Evolutionary conservation across 2,797 vertebrate species (phyloP), one percentile per base, ranked within the genome.

Genomic region (Oreochromis grahami): DNA sequence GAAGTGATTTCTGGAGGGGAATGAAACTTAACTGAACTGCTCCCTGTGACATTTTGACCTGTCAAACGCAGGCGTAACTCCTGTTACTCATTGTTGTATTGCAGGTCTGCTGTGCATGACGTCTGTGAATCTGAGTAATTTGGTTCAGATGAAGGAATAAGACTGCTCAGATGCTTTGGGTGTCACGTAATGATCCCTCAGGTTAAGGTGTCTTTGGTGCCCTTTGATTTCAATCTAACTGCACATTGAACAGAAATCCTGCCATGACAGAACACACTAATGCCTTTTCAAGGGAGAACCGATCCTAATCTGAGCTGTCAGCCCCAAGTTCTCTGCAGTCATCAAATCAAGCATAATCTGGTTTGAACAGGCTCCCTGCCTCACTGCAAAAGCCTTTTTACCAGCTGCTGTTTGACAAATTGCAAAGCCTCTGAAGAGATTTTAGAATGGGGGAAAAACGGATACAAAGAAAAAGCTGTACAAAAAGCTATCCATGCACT

Each of bases 261-360:
- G 7, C 14, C 8, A 26, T 8, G 24, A 74, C 45, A 13, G 24
- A 77, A 34, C 51, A 76, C 58, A 65, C 77, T 51, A 4, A 55
- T 26, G 1, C 36, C 65, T 17, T 26, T 26, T 81, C 36, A 48
- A 56, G 76, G 26, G 45, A 58, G 52, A 48, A 29, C 24, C 50
- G 78, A 86, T 88, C 68, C 48, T 52, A 13, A 84, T 76, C 79
- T 43, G 24, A 87, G 17, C 72, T 80, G 83, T 82, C 79, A 52
- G 34, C 11, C 13, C 14, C 13, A 43, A 41, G 7, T 81, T 84
- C 76, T 56, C 68, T 38, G 70, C 53, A 51, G 80, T 85, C 80
- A 68, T 79, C 80, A 48, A 77, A 2, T 81, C 80, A 50, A 51
- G 19, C 43, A 68, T 85, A 86, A 89, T 83, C 76, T 76, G 58